Conservation (phyloP, 2,888 invertebrate species). For the Luperina nickerlii region DNA sequence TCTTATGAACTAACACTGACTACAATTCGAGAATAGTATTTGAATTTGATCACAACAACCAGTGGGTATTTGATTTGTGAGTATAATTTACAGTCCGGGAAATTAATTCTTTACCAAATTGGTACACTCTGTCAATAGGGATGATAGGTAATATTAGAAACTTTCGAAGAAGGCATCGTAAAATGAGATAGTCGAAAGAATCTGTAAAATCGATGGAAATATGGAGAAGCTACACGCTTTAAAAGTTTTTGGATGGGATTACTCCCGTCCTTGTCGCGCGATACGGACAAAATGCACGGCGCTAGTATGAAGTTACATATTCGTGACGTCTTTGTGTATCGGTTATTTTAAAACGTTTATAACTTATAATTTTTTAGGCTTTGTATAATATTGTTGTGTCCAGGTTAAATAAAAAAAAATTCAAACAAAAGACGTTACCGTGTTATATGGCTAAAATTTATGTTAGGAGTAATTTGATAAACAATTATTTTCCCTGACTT, state of each 20-base stretch:
- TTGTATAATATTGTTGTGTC: neutral
- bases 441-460: neutral
- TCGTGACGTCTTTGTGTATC: neutral
- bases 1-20: conserved; percentile 33
- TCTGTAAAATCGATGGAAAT: neutral
- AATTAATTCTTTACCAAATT: neutral
- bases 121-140: neutral
- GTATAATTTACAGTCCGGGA: neutral
- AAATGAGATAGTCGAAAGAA: neutral
- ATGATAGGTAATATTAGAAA: neutral
- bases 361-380: neutral
- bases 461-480: neutral
- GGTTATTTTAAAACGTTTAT: neutral
- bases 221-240: neutral
- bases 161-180: neutral
- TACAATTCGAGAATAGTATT: conserved; percentile 10
- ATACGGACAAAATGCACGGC: too few species aligned
- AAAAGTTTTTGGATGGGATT: neutral
- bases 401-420: too few species aligned
- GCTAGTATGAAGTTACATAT: too few species aligned
- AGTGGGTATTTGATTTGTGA: conserved; percentile 1
- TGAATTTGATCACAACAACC: neutral
- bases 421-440: too few species aligned
- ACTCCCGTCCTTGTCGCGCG: neutral
- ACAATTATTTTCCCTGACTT: neutral